phyloP scores from a whole-genome alignment of 2,888 invertebrate genomes.

The Cinara cedri region DNA sequence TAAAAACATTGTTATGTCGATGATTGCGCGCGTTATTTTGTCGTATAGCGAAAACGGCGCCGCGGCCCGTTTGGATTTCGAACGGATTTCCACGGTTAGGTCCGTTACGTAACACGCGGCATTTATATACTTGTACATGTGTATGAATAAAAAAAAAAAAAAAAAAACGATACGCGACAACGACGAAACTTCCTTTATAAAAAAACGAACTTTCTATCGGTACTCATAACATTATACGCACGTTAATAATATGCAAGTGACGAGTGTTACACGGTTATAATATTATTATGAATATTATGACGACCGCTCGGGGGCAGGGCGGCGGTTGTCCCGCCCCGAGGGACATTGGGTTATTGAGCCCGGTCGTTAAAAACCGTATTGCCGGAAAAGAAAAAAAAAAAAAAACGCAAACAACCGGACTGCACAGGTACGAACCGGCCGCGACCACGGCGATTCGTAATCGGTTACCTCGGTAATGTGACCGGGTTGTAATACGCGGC shows the following conservation, averaged over 20 bases:
- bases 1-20: too few relatives aligned
- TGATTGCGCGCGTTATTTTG: too few relatives aligned
- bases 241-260: too few relatives aligned
- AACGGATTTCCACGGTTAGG: too few relatives aligned
- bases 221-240: neutral
- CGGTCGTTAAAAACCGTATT: neutral
- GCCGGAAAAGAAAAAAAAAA: conserved; percentile 25
- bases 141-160: too few relatives aligned
- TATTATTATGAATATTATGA: neutral
- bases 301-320: conserved; percentile 26
- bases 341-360: neutral
- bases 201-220: conserved; percentile 24
- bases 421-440: too few relatives aligned
- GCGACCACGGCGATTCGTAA: too few relatives aligned
- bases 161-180: neutral
- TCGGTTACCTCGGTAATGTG: too few relatives aligned
- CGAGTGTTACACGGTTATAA: too few relatives aligned
- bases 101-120: neutral
- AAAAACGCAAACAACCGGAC: neutral
- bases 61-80: too few relatives aligned
- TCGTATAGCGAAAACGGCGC: too few relatives aligned
- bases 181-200: neutral
- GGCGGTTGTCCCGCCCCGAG: conserved; percentile 19
- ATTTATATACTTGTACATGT: neutral
- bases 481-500: too few relatives aligned